Percentiles rank a stretch among this genome's conserved stretches.
Conservation (phyloP, 2,113 vertebrate genomes). For the Chinchilla lanigera region DNA sequence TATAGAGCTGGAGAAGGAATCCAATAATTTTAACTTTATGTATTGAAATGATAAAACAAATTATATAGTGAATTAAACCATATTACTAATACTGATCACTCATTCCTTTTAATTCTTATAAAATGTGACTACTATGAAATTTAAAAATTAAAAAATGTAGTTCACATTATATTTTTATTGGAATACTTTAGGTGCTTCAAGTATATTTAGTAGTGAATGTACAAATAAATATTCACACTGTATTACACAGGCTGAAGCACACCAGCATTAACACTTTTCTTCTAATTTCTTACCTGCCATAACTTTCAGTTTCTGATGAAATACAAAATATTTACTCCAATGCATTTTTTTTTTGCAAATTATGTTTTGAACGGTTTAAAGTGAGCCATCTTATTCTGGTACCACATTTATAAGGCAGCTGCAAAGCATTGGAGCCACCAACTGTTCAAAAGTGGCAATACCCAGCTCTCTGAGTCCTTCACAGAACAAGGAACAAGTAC, state of each 20-base stretch:
- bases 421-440: slow-evolving; percentile 89
- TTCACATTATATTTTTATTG: not conserved
- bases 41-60: slow-evolving; percentile 8
- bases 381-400: slow-evolving; percentile 55
- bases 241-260: not conserved
- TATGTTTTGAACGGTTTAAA: not conserved
- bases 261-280: not conserved
- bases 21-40: not conserved
- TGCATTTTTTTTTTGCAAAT: slow-evolving; percentile 28
- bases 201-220: not conserved
- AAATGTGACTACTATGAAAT: not conserved
- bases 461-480: slow-evolving; percentile 30
- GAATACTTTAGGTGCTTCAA: not conserved
- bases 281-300: slow-evolving; percentile 20
- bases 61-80: not conserved
- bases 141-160: not conserved
- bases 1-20: not conserved
- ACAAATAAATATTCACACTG: not conserved
- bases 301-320: not conserved
- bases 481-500: not conserved
- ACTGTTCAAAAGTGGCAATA: slow-evolving; percentile 88
- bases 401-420: slow-evolving; percentile 64
- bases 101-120: not conserved
- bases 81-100: not conserved
- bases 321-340: slow-evolving; percentile 3